Conservation (phyloP, 2,797 vertebrate genomes). For the Ara ararauna region DNA sequence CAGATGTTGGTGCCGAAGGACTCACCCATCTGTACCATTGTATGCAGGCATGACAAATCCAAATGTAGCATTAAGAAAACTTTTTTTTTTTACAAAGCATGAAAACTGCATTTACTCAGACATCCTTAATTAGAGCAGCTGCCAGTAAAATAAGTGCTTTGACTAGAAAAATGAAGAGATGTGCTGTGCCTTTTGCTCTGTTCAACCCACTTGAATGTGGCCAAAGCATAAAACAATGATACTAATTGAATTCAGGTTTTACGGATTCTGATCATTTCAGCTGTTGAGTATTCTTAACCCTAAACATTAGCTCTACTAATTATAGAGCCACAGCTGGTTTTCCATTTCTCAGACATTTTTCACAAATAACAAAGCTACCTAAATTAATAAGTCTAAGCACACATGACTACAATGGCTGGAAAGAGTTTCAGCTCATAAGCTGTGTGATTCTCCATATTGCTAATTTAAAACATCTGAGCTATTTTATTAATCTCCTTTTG, state of each 20-base stretch:
- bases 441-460: background rate
- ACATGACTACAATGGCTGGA: background rate
- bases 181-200: slow-evolving; percentile 44
- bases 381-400: slow-evolving; percentile 9
- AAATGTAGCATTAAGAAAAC: slow-evolving; percentile 15
- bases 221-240: slow-evolving; percentile 39
- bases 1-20: background rate
- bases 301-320: slow-evolving; percentile 54
- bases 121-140: slow-evolving; percentile 57
- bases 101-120: slow-evolving; percentile 35
- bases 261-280: slow-evolving; percentile 22
- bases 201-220: slow-evolving; percentile 4
- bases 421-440: background rate
- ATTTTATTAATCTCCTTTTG: background rate
- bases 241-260: slow-evolving; percentile 37
- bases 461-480: slow-evolving; percentile 12
- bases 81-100: slow-evolving; percentile 33
- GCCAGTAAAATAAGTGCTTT: slow-evolving; percentile 41
- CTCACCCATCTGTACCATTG: background rate
- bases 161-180: slow-evolving; percentile 28
- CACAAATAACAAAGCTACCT: slow-evolving; percentile 3
- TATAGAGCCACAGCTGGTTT: slow-evolving; percentile 38
- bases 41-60: background rate
- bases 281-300: slow-evolving; percentile 28
- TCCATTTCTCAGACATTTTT: background rate